Conservation (phyloP, 35 echinoderm and acorn worm species). For the Lytechinus variegatus region DNA sequence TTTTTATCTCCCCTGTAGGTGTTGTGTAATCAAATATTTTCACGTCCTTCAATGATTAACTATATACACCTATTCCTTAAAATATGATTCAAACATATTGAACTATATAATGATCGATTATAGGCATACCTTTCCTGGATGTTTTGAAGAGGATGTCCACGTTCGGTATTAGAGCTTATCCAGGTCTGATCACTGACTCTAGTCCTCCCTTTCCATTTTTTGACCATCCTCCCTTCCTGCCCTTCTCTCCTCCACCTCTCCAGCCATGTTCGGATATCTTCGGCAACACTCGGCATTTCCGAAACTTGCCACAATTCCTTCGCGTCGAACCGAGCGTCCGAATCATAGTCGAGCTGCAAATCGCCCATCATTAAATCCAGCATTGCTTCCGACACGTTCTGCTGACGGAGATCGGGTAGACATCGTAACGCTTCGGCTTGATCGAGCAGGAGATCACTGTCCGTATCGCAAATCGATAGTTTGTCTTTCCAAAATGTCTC, state of each 20-base stretch:
- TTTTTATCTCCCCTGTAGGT: too few relatives aligned
- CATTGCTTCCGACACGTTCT: constrained; percentile 19
- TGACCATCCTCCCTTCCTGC: neutral
- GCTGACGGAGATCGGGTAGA: neutral
- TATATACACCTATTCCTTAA: too few relatives aligned
- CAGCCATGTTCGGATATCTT: constrained; percentile 4
- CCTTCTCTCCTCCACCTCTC: neutral
- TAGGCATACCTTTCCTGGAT: neutral
- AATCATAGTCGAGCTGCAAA: constrained; percentile 4
- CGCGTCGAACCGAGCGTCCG: constrained; percentile 10
- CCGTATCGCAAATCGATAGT: neutral
- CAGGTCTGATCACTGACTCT: constrained; percentile 14
- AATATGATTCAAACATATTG: too few relatives aligned
- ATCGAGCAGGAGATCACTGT: neutral
- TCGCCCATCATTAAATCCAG: neutral
- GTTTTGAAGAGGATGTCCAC: neutral
- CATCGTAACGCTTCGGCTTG: neutral
- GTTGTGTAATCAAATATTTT: too few relatives aligned
- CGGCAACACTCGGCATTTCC: neutral
- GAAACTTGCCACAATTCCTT: neutral
- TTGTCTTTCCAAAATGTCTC: constrained; percentile 19
- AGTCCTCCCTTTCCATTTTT: neutral
- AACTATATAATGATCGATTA: too few relatives aligned
- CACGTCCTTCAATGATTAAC: too few relatives aligned
- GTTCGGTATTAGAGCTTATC: neutral